Evolutionary conservation across 2,888 invertebrate genomes (phyloP).

Genomic region (Myopa tessellatipennis): DNA sequence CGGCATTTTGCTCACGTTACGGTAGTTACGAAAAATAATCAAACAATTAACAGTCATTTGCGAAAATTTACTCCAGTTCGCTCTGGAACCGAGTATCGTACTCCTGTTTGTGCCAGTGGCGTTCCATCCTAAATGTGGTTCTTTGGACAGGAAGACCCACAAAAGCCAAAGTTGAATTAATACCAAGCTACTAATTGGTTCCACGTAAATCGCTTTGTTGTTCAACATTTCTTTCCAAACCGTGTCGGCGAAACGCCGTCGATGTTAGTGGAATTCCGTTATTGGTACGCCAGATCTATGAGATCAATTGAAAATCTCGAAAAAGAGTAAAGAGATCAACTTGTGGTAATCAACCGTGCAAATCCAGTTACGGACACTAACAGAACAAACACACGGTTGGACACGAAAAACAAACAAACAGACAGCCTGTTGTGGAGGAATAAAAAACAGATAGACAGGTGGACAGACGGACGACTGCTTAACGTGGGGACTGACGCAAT

Average conservation of each 20-base stretch:
- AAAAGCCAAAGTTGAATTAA: constrained; percentile 8
- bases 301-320: neutral
- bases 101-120: neutral
- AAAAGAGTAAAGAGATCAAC: neutral
- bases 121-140: neutral
- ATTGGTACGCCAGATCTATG: neutral
- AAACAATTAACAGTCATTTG: constrained; percentile 46
- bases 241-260: constrained; percentile 32
- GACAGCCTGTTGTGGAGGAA: neutral
- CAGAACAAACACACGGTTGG: neutral
- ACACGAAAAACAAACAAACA: neutral
- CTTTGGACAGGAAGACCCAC: constrained; percentile 10
- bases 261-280: constrained; percentile 28
- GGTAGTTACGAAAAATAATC: constrained; percentile 41
- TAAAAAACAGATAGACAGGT: constrained; percentile 1
- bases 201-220: constrained; percentile 28
- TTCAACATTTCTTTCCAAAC: neutral
- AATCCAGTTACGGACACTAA: neutral
- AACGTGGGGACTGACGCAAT: neutral
- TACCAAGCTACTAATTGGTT: constrained; percentile 32
- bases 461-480: neutral
- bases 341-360: neutral
- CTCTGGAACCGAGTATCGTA: too few relatives aligned
- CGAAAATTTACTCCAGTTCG: constrained; percentile 5
- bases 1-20: constrained; percentile 41